A percentile compares a stretch with the other conserved stretches of the same genome.
phyloP scores from a whole-genome alignment of 2,113 vertebrate species.

The Otis tarda region DNA sequence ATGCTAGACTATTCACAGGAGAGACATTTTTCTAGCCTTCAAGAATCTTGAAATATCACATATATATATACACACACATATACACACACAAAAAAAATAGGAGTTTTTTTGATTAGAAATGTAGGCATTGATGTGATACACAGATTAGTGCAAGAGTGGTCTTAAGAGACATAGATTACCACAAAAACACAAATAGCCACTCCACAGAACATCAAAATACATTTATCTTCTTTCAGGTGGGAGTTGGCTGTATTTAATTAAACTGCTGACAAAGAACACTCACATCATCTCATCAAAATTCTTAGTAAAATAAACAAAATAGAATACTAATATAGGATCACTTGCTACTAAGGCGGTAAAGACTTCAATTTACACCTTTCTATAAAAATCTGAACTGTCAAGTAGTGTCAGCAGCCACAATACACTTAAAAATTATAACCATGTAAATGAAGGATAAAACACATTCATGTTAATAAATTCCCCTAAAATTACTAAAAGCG shows the following conservation, averaged over 20 bases:
- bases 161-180: neutral
- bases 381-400: neutral
- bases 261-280: neutral
- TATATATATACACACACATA: accelerated
- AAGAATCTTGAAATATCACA: neutral
- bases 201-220: neutral
- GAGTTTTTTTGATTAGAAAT: neutral
- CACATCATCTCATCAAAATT: neutral
- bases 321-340: neutral
- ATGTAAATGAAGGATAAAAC: neutral
- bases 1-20: neutral
- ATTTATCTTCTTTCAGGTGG: neutral
- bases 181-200: neutral
- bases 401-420: neutral
- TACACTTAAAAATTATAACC: neutral
- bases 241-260: neutral
- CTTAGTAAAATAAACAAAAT: neutral
- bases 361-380: neutral
- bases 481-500: neutral
- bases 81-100: accelerated
- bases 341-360: neutral
- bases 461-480: neutral
- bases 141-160: neutral
- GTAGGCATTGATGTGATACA: neutral
- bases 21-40: neutral